Conservation (phyloP, 1,140 invertebrate species). For the Zaprionus inermis region DNA sequence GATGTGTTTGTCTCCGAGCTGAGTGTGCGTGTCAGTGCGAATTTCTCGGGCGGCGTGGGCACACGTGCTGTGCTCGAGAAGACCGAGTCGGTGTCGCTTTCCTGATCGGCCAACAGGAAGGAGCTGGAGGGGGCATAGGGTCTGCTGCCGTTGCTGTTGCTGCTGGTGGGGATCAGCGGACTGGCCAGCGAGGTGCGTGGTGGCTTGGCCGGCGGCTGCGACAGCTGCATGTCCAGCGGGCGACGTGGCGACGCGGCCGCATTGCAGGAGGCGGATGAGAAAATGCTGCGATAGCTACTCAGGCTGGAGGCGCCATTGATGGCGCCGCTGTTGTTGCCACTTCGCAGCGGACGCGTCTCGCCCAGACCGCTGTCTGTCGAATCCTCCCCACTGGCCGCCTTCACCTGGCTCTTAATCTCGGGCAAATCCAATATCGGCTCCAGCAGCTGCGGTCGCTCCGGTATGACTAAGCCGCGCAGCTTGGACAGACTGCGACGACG, state of each 20-base stretch:
- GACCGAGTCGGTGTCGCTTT: slow-evolving; percentile 94
- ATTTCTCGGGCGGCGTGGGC: slow-evolving; percentile 84
- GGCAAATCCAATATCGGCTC: slow-evolving; percentile 88
- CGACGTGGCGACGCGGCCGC: slow-evolving; percentile 34
- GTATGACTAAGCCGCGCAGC: slow-evolving; percentile 93
- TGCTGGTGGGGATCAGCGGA: slow-evolving; percentile 15
- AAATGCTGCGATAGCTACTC: slow-evolving; percentile 67
- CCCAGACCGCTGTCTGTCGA: slow-evolving; percentile 77
- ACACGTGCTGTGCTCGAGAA: slow-evolving; percentile 89
- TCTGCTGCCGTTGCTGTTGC: slow-evolving; percentile 11
- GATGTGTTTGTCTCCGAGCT: slow-evolving; percentile 87
- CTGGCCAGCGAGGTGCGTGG: slow-evolving; percentile 77
- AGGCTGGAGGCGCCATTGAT: slow-evolving; percentile 14
- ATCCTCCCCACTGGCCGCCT: slow-evolving; percentile 68
- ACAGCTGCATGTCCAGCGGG: slow-evolving; percentile 60
- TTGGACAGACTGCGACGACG: slow-evolving; percentile 92
- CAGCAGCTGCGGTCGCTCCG: slow-evolving; percentile 88
- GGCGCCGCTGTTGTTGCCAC: not conserved
- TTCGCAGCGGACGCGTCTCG: slow-evolving; percentile 39
- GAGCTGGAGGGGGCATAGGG: slow-evolving; percentile 25
- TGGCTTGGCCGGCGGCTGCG: slow-evolving; percentile 79
- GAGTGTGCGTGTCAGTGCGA: slow-evolving; percentile 85
- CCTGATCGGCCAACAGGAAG: slow-evolving; percentile 85
- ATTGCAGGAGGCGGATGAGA: slow-evolving; percentile 10
- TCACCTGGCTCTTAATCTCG: slow-evolving; percentile 90